Base-by-base conservation (phyloP, 1,140 invertebrate genomes). In the Andrena cerasifolii region DNA sequence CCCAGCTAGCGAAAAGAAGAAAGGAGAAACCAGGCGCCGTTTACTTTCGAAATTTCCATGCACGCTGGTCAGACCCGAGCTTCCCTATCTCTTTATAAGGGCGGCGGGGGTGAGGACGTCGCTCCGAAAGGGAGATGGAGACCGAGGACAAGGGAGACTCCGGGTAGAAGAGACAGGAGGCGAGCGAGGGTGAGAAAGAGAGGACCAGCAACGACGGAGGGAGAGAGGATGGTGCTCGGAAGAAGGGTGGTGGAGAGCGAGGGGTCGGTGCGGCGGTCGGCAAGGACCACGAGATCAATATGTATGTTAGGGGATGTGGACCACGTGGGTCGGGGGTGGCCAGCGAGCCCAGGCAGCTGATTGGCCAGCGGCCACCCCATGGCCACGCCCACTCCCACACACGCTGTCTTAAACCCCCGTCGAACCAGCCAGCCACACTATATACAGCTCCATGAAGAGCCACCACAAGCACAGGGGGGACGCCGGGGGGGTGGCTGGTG, bases 211-310 rank as follows among this genome's bases (percentile, higher is more conserved):
- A 51, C 16, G 24, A 49, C 28, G 16, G 45, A 28, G 61, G 24
- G 61, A 47, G 40, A 61, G 16, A 49, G 31, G 40, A 68, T 75
- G 8, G 80, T 74, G 84, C 70, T 79, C 82, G 54, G 43, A 45
- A 33, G 71, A 47, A 71, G 63, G 73, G 68, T 74, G 78, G 65
- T 43, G 59, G 71, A 66, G 67, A 68, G 40, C 26, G 80, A 73
- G 76, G 79, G 78, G 70, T 70, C 79, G 68, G 84, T 70, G 78
- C 73, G 84, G 81, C 86, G 88, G 89, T 87, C 87, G 82, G 82
- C 84, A 80, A 90, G 88, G 89, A 91, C 91, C 91, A 91, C 90
- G 89, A 92, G 91, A 92, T 93, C 92, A 92, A 93, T 92, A 92
- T 93, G 91, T 92, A 92, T 92, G 91, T 92, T 90, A 90, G 90